phyloP scores from a whole-genome alignment of 2,888 invertebrate species.

The Drosophila neonasuta region DNA sequence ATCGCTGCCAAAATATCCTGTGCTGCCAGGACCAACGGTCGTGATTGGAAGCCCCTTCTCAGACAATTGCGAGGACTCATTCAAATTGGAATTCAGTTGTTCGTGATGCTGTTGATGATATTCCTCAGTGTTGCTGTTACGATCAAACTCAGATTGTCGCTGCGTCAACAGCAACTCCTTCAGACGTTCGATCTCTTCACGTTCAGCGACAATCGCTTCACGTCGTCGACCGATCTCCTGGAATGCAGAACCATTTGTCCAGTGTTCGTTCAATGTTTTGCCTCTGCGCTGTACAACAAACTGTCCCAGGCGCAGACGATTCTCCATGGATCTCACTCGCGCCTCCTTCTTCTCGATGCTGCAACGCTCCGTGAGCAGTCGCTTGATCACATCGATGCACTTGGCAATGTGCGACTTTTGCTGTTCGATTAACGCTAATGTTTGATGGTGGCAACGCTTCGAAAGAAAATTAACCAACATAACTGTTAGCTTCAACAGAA shows the following conservation, averaged over 20 bases:
- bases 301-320: slow-evolving; percentile 97
- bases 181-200: slow-evolving; percentile 98
- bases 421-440: slow-evolving; percentile 91
- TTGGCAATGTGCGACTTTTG: slow-evolving; percentile 98
- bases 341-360: slow-evolving; percentile 99
- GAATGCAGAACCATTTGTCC: slow-evolving; percentile 99
- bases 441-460: slow-evolving; percentile 81
- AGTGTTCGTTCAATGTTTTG: slow-evolving; percentile 99
- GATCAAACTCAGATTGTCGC: slow-evolving; percentile 93
- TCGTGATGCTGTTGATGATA: slow-evolving; percentile 33
- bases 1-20: slow-evolving; percentile 52
- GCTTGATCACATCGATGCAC: slow-evolving; percentile 98
- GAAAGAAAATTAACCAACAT: background rate
- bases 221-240: slow-evolving; percentile 98
- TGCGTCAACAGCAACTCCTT: slow-evolving; percentile 96
- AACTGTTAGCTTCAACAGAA: slow-evolving; percentile 8
- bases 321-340: slow-evolving; percentile 99
- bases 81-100: slow-evolving; percentile 79
- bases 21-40: slow-evolving; percentile 80
- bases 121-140: slow-evolving; percentile 78
- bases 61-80: slow-evolving; percentile 77
- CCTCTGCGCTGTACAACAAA: slow-evolving; percentile 99
- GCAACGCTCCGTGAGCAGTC: slow-evolving; percentile 98
- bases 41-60: slow-evolving; percentile 62
- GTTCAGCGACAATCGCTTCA: slow-evolving; percentile 96